A percentile compares a stretch with the other conserved stretches of the same genome.
phyloP scores from a whole-genome alignment of 2,113 vertebrate genomes.

The Passer domesticus region DNA sequence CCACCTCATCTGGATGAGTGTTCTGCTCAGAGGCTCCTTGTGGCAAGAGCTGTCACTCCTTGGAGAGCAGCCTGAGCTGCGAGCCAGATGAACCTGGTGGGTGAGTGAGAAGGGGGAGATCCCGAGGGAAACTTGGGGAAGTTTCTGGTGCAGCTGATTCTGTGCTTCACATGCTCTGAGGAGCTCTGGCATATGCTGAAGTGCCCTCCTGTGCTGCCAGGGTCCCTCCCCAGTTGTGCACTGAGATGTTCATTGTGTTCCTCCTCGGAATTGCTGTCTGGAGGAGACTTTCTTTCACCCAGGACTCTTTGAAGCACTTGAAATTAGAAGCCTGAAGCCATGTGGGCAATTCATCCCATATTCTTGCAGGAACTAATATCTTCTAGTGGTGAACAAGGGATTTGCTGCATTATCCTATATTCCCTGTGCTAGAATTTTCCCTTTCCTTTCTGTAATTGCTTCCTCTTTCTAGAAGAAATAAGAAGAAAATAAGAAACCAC shows the following conservation, averaged over 20 bases:
- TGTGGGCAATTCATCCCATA: background rate
- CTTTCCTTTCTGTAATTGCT: background rate
- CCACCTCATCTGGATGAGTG: background rate
- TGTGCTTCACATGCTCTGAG: background rate
- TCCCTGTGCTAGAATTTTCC: constrained; percentile 4
- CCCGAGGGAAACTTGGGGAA: background rate
- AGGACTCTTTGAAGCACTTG: background rate
- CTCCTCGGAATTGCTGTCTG: background rate
- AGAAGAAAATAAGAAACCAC: background rate
- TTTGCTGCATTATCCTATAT: background rate
- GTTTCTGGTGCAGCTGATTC: background rate
- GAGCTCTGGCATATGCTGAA: background rate
- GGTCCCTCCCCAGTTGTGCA: background rate
- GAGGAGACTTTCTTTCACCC: background rate
- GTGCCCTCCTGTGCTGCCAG: background rate
- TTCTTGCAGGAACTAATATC: background rate
- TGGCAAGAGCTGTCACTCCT: background rate
- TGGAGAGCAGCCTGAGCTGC: background rate
- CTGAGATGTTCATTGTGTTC: background rate
- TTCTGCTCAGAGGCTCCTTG: background rate
- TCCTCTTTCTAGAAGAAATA: background rate
- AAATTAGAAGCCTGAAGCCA: background rate
- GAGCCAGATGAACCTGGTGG: background rate
- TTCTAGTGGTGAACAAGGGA: background rate
- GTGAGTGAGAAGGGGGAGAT: background rate